Conservation (phyloP, 2,113 vertebrate species). For the Ceratotherium simum region DNA sequence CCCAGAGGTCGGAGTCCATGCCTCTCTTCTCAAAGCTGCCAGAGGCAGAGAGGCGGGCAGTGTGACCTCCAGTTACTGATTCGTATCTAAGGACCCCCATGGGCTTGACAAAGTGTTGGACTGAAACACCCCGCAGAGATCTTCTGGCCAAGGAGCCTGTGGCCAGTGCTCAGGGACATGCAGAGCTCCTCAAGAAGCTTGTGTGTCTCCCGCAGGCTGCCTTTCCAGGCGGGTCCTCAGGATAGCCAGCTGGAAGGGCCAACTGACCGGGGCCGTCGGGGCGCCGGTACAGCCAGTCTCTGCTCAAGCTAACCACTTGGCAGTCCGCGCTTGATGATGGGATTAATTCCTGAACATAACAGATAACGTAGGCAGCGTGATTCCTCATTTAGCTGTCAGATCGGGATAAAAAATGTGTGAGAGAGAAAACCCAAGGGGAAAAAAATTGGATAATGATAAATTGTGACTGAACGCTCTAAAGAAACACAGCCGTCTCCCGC, state of each 20-base stretch:
- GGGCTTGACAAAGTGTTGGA: not conserved
- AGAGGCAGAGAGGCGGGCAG: not conserved
- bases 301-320: not conserved
- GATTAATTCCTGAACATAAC: slow-evolving; percentile 73
- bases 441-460: slow-evolving; percentile 77
- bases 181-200: not conserved
- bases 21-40: not conserved
- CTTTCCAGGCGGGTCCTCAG: not conserved
- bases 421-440: slow-evolving; percentile 67
- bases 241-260: not conserved
- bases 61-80: not conserved
- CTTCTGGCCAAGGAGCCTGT: not conserved
- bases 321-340: slow-evolving; percentile 49
- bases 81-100: not conserved
- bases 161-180: not conserved
- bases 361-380: slow-evolving; percentile 65
- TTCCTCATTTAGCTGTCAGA: slow-evolving; percentile 74
- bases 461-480: slow-evolving; percentile 61
- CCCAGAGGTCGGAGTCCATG: rapidly evolving
- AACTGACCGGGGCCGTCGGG: rapidly evolving
- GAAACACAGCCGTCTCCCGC: slow-evolving; percentile 60
- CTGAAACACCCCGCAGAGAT: not conserved
- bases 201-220: not conserved
- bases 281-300: not conserved
- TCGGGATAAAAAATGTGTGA: slow-evolving; percentile 61